phyloP scores from a whole-genome alignment of 2,113 vertebrate genomes.

The Ciconia boyciana region DNA sequence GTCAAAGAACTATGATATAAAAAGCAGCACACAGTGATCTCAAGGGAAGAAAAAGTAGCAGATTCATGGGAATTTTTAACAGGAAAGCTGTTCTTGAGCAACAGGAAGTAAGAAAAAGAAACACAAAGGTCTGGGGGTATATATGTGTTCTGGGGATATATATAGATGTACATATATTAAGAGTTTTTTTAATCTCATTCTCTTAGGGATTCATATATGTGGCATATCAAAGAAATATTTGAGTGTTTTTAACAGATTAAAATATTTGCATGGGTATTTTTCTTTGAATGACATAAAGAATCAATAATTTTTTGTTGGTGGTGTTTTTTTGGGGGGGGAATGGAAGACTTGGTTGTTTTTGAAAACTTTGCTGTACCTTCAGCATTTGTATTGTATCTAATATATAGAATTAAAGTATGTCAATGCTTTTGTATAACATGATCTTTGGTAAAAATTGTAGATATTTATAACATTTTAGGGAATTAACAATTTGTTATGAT shows the following conservation, averaged over 20 bases:
- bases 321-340: neutral
- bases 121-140: neutral
- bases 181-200: neutral
- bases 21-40: neutral
- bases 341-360: neutral
- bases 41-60: neutral
- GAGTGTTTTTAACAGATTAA: neutral
- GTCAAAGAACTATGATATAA: neutral
- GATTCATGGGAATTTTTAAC: neutral
- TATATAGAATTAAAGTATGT: neutral
- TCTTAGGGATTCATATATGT: neutral
- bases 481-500: neutral
- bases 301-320: neutral
- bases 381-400: neutral
- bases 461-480: neutral
- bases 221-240: neutral
- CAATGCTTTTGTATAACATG: neutral
- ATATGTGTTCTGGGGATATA: neutral
- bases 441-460: neutral
- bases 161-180: neutral
- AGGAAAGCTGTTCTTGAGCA: neutral
- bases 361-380: neutral
- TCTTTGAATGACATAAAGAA: neutral
- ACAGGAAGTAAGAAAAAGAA: neutral
- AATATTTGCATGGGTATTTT: neutral